A percentile compares a stretch with the other conserved stretches of the same genome.
phyloP scores from a whole-genome alignment of 2,888 invertebrate genomes.

The Melieria crassipennis region DNA sequence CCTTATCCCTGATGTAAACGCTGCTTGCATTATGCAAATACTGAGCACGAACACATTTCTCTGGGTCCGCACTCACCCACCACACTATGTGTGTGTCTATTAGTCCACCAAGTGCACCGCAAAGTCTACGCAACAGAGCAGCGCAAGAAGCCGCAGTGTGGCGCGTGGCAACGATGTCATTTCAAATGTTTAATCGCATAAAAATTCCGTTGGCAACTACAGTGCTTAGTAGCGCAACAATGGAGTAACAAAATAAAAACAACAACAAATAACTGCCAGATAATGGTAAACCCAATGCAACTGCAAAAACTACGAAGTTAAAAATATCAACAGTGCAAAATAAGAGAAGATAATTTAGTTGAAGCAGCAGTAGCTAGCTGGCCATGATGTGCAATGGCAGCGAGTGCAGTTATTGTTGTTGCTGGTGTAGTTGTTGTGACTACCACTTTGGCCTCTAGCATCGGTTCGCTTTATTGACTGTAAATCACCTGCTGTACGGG shows the following conservation, averaged over 20 bases:
- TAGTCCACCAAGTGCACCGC: too few species aligned
- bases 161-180: neutral
- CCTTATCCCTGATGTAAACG: too few species aligned
- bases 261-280: too few species aligned
- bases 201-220: constrained; percentile 30
- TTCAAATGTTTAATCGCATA: constrained; percentile 32
- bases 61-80: too few species aligned
- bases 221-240: too few species aligned
- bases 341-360: constrained; percentile 2
- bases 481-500: constrained; percentile 30
- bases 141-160: too few species aligned
- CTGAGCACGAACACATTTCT: too few species aligned
- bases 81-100: too few species aligned
- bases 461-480: constrained; percentile 25
- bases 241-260: too few species aligned
- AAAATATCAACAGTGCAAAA: constrained; percentile 14
- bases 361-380: constrained; percentile 12
- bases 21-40: too few species aligned
- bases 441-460: constrained; percentile 3
- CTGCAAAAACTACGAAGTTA: constrained; percentile 2
- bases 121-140: too few species aligned
- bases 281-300: neutral
- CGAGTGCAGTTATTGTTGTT: constrained; percentile 25
- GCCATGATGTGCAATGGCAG: neutral
- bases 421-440: neutral